Percentiles rank a stretch among this genome's conserved stretches.
These are phyloP conservation scores for Prunella fulvescens DNA, from an alignment of 2,113 vertebrate species.

Conservation along the genomic window DNA sequence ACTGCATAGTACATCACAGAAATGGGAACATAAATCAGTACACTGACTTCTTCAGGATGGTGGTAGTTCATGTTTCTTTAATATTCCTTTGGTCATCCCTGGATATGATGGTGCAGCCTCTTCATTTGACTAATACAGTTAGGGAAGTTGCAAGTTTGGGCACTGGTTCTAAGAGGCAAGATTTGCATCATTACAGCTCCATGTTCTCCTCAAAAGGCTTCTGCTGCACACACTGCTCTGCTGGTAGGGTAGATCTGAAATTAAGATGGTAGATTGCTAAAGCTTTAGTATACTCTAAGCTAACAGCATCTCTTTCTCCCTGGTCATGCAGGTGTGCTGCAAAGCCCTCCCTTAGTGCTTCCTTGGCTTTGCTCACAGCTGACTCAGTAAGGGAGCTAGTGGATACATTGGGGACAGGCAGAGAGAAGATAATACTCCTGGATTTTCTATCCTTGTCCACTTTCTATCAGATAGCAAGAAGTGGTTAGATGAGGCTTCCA, in stretches of 20 bases:
- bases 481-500: background rate
- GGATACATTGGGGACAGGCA: background rate
- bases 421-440: background rate
- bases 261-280: background rate
- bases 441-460: background rate
- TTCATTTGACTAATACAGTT: background rate
- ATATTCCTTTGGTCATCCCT: background rate
- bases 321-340: background rate
- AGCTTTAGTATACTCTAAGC: background rate
- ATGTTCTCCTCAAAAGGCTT: background rate
- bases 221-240: background rate
- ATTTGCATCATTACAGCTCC: background rate
- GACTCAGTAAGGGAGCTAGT: background rate
- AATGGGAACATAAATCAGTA: background rate
- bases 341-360: background rate
- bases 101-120: rapidly evolving
- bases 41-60: background rate
- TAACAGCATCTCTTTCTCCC: background rate
- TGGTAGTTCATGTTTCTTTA: background rate
- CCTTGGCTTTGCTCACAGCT: background rate
- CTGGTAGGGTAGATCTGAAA: background rate
- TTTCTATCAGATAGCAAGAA: background rate
- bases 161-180: background rate
- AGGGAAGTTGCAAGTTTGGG: rapidly evolving
- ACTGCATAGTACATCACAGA: background rate